A percentile compares a stretch with the other conserved stretches of the same genome.
Conservation (phyloP, 2,113 vertebrate genomes). For the Mesoclemmys tuberculata region DNA sequence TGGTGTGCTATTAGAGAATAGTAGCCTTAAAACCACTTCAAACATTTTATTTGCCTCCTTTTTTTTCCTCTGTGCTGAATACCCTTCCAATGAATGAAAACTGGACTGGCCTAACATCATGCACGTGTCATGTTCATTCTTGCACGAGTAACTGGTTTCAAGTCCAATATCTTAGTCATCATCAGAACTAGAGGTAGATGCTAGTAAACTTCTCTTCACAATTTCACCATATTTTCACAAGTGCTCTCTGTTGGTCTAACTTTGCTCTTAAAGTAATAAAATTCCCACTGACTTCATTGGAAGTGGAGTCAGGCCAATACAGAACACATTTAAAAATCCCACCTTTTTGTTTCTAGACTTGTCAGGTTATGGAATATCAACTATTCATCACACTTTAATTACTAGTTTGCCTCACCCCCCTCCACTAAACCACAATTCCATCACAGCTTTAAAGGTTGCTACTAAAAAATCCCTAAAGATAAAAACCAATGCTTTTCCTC, state of each 20-base stretch:
- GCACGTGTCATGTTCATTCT: background rate
- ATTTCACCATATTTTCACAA: background rate
- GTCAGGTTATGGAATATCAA: background rate
- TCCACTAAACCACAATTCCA: background rate
- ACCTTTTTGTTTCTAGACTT: background rate
- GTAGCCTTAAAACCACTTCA: background rate
- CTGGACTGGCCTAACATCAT: background rate
- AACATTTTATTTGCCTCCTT: background rate
- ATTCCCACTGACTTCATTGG: background rate
- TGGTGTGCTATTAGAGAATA: background rate
- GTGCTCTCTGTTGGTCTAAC: accelerated
- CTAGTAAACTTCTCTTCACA: background rate
- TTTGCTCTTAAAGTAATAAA: background rate
- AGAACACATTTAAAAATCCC: background rate
- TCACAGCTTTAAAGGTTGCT: background rate
- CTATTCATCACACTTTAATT: background rate
- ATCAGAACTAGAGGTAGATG: background rate
- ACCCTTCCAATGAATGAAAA: background rate
- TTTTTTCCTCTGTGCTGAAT: background rate
- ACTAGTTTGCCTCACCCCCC: background rate
- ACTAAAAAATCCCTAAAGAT: background rate
- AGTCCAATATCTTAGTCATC: background rate
- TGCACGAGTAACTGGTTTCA: background rate
- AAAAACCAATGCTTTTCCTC: background rate
- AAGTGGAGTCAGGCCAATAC: background rate